phyloP scores from a whole-genome alignment of 2,113 vertebrate species.

The Gallinago jamesoni region DNA sequence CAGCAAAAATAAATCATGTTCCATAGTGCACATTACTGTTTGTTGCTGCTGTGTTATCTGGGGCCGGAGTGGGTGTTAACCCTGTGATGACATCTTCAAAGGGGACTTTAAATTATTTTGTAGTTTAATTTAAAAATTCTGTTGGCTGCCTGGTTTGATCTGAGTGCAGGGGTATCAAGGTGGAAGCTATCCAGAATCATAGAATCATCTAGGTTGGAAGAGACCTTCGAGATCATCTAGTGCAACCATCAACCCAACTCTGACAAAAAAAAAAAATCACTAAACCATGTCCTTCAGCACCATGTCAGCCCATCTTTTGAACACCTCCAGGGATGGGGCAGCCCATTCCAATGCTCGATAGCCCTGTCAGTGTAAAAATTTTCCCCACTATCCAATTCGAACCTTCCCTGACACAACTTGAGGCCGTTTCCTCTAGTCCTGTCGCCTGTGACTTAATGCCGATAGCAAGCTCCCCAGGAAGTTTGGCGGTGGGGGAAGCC shows the following conservation, averaged over 20 bases:
- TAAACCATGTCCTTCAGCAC: too few species aligned
- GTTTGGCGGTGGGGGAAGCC: accelerated
- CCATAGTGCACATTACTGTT: not conserved
- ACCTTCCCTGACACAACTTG: too few species aligned
- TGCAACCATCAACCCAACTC: too few species aligned
- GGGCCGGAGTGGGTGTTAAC: constrained; percentile 23
- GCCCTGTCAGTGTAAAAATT: too few species aligned
- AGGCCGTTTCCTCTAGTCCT: too few species aligned
- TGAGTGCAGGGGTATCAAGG: not conserved
- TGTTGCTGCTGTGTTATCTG: not conserved
- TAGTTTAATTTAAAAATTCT: constrained; percentile 3
- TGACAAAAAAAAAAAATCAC: too few species aligned
- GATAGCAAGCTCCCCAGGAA: not conserved
- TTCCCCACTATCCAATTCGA: too few species aligned
- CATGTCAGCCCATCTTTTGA: too few species aligned
- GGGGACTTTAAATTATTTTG: not conserved
- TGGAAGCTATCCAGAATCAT: not conserved
- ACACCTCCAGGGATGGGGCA: too few species aligned
- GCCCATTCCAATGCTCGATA: too few species aligned
- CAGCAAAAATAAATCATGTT: constrained; percentile 53
- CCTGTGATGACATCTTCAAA: constrained; percentile 21
- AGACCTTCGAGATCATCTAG: too few species aligned
- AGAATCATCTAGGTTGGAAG: too few species aligned
- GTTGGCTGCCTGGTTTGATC: not conserved
- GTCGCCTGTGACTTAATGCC: not conserved